Conservation (phyloP, 1,140 invertebrate genomes). For the Mya arenaria region DNA sequence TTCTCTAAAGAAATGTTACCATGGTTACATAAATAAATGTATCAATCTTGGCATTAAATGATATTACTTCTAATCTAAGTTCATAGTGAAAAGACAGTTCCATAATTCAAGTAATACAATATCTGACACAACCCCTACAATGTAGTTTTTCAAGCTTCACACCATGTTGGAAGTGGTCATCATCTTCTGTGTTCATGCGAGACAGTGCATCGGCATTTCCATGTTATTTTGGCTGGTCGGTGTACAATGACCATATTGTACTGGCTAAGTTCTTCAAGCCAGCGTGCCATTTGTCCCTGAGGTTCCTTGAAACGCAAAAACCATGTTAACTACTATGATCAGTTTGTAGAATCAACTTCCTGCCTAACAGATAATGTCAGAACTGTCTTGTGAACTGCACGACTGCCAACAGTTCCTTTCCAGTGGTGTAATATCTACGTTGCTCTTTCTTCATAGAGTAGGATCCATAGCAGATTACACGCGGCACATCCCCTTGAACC, state of each 20-base stretch:
- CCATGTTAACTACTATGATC: slow-evolving; percentile 11
- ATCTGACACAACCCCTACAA: slow-evolving; percentile 37
- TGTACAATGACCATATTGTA: background rate
- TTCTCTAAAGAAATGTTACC: too few species aligned
- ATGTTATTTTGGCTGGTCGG: background rate
- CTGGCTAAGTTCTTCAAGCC: background rate
- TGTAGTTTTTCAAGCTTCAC: background rate
- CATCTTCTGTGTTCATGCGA: background rate
- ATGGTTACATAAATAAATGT: too few species aligned
- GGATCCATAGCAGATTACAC: background rate
- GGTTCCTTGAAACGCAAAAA: slow-evolving; percentile 2
- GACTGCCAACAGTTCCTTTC: background rate
- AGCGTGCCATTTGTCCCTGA: background rate
- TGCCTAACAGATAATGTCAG: background rate
- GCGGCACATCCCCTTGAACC: background rate
- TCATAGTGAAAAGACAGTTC: too few species aligned
- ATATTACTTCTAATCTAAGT: too few species aligned
- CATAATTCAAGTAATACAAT: too few species aligned
- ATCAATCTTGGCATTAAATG: too few species aligned
- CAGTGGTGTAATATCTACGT: background rate
- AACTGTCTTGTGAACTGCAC: background rate
- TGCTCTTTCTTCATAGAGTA: background rate
- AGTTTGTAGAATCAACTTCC: background rate
- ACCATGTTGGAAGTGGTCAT: background rate
- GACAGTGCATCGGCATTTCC: slow-evolving; percentile 42